phyloP scores from a whole-genome alignment of 2,113 vertebrate genomes.

The Perca flavescens region DNA sequence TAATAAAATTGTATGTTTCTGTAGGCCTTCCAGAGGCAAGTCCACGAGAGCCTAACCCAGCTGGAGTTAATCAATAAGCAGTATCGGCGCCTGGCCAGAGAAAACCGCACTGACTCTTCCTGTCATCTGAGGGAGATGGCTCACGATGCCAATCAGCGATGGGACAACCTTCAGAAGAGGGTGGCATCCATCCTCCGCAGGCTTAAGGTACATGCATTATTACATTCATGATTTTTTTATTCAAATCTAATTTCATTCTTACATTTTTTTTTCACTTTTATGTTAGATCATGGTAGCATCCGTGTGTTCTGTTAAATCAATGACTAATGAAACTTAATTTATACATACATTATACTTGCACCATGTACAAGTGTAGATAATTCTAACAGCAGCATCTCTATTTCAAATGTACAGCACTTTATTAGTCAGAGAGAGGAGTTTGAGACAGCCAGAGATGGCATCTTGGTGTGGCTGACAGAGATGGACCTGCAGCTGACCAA shows the following conservation, averaged over 20 bases:
- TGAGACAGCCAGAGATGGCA: conserved; percentile 92
- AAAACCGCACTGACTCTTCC: conserved; percentile 93
- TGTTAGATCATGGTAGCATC: neutral
- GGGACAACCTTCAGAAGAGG: conserved; percentile 95
- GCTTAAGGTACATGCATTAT: conserved; percentile 88
- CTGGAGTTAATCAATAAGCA: conserved; percentile 98
- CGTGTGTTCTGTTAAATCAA: neutral
- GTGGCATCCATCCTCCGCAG: conserved; percentile 93
- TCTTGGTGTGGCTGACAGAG: conserved; percentile 97
- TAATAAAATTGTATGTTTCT: conserved; percentile 6
- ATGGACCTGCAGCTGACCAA: conserved; percentile 99
- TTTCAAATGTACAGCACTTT: conserved; percentile 88
- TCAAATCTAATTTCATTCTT: neutral
- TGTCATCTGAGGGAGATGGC: conserved; percentile 92
- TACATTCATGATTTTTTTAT: neutral
- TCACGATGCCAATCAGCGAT: conserved; percentile 93
- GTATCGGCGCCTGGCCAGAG: conserved; percentile 94
- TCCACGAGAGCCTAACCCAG: conserved; percentile 95
- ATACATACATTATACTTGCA: neutral
- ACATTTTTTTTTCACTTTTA: neutral
- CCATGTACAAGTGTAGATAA: neutral
- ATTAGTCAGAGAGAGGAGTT: conserved; percentile 97
- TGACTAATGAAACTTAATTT: neutral
- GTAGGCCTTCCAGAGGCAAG: conserved; percentile 94
- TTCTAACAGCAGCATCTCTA: conserved; percentile 15